phyloP scores from a whole-genome alignment of 35 echinoderm and acorn worm genomes.

The Apostichopus californicus region DNA sequence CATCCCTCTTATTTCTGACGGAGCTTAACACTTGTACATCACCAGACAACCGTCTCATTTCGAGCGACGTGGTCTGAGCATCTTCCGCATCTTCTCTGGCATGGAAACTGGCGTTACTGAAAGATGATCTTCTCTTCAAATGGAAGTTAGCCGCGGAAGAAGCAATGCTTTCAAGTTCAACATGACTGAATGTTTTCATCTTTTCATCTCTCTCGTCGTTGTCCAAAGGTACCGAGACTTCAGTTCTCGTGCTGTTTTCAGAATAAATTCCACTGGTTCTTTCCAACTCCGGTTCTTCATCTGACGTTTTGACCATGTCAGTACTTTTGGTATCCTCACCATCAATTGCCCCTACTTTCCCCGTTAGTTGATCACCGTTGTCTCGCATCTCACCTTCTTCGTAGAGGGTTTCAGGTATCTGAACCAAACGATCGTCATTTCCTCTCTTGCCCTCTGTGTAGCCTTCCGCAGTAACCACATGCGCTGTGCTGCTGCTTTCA shows the following conservation, averaged over 20 bases:
- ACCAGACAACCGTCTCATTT: neutral
- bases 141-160: neutral
- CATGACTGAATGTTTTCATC: neutral
- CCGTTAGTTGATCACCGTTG: neutral
- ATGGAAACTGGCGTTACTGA: neutral
- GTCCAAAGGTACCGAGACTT: neutral
- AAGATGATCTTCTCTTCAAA: neutral
- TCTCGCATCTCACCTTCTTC: neutral
- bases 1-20: too few species aligned
- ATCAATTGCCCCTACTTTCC: neutral
- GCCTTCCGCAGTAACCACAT: neutral
- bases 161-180: neutral
- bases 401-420: constrained; percentile 6
- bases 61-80: neutral
- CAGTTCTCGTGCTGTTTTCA: neutral
- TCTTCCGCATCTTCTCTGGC: neutral
- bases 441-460: neutral
- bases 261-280: neutral
- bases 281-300: neutral
- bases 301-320: neutral
- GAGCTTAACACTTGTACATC: neutral
- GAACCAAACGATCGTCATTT: neutral
- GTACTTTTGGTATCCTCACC: neutral
- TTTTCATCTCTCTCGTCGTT: neutral
- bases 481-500: neutral